Conservation (phyloP, 2,888 invertebrate species). For the Lithophane ornitopus region DNA sequence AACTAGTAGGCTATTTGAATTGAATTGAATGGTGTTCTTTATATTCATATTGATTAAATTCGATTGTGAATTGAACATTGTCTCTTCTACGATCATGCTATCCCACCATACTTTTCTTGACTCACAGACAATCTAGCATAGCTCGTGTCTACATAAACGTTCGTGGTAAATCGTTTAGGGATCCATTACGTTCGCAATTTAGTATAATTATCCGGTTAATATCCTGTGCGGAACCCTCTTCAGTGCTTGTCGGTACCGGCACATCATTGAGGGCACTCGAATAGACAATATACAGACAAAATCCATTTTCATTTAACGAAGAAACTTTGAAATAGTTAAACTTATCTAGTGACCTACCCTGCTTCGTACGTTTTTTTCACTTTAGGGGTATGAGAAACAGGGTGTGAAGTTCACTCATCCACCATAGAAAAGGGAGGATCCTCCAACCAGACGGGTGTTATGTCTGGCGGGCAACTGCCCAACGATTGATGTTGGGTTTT, state of each 20-base stretch:
- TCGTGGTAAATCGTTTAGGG: slow-evolving; percentile 38
- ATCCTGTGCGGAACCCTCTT: slow-evolving; percentile 74
- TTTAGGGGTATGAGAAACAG: no score
- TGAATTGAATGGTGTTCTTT: background rate
- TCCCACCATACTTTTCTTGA: background rate
- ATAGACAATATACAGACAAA: slow-evolving; percentile 41
- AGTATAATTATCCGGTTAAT: slow-evolving; percentile 74
- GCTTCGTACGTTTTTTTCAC: no score
- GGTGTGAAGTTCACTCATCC: no score
- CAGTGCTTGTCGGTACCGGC: slow-evolving; percentile 79
- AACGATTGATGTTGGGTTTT: no score
- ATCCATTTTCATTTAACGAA: background rate
- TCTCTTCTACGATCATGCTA: background rate
- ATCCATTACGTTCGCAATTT: slow-evolving; percentile 71
- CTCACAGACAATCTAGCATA: background rate
- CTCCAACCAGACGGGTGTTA: no score
- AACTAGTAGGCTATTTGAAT: background rate
- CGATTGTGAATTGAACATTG: background rate
- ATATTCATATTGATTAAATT: background rate
- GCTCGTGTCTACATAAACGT: slow-evolving; percentile 11
- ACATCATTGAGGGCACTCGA: slow-evolving; percentile 51
- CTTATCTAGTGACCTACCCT: no score
- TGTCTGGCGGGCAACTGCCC: no score
- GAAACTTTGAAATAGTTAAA: background rate
- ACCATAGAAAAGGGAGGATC: no score